phyloP scores from a whole-genome alignment of 2,797 vertebrate genomes.

The Acridotheres tristis region DNA sequence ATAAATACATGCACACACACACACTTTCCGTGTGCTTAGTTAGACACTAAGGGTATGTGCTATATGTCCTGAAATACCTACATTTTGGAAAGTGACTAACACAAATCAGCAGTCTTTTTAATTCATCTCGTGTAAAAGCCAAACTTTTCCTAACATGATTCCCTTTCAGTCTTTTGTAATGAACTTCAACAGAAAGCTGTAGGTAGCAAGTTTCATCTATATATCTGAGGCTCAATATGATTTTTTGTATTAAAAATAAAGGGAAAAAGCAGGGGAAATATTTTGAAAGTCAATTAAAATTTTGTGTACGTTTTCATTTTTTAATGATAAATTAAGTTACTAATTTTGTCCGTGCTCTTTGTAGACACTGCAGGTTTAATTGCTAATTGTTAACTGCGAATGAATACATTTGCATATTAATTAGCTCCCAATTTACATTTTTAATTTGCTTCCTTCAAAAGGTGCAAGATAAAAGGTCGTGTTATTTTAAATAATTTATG shows the following conservation, averaged over 20 bases:
- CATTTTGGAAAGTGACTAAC: constrained; percentile 49
- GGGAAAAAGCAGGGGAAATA: constrained; percentile 83
- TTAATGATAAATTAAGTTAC: constrained; percentile 99
- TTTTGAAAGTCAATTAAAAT: constrained; percentile 95
- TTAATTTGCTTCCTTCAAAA: constrained; percentile 99
- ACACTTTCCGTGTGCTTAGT: neutral
- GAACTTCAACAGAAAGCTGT: constrained; percentile 72
- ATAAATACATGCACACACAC: neutral
- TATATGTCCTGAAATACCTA: constrained; percentile 43
- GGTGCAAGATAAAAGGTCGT: constrained; percentile 99
- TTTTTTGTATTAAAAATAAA: constrained; percentile 78
- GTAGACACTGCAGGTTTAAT: constrained; percentile 99
- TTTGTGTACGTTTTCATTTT: constrained; percentile 97
- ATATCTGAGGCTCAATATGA: constrained; percentile 69
- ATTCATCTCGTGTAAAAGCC: constrained; percentile 69
- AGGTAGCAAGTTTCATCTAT: constrained; percentile 68
- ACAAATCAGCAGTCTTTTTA: constrained; percentile 64
- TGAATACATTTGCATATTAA: constrained; percentile 99
- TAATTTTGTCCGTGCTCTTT: constrained; percentile 99
- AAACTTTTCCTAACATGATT: constrained; percentile 76
- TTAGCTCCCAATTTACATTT: constrained; percentile 99
- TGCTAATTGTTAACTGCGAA: constrained; percentile 99
- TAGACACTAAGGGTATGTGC: neutral
- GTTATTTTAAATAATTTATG: constrained; percentile 99
- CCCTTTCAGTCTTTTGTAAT: constrained; percentile 62